A percentile compares a stretch with the other conserved stretches of the same genome.
Conservation (phyloP, 2,113 vertebrate genomes). For the Hypocryptadius cinnamomeus region DNA sequence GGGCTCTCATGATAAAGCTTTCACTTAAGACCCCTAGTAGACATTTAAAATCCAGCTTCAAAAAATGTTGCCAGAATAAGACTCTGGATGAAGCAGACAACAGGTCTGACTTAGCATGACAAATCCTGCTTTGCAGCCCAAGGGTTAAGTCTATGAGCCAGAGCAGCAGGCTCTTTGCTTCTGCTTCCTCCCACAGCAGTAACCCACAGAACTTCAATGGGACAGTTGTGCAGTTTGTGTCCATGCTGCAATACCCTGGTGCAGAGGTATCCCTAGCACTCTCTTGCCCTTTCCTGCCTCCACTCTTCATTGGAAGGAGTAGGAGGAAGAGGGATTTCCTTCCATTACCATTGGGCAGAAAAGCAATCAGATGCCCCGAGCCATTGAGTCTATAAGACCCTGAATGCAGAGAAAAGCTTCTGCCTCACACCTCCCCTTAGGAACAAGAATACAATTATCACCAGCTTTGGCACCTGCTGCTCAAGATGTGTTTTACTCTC, state of each 20-base stretch:
- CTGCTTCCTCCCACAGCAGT: background rate
- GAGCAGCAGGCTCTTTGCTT: background rate
- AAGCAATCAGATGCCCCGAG: background rate
- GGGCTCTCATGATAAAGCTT: background rate
- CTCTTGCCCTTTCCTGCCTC: background rate
- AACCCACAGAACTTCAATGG: background rate
- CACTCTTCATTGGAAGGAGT: background rate
- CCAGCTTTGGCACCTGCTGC: background rate
- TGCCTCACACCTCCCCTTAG: background rate
- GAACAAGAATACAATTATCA: background rate
- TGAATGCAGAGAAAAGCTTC: background rate
- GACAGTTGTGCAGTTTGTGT: background rate
- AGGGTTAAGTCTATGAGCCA: background rate
- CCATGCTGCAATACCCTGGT: rapidly evolving
- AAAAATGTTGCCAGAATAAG: background rate
- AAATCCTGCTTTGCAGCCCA: background rate
- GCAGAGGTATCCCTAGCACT: background rate
- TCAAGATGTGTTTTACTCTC: background rate
- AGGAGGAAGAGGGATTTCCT: background rate
- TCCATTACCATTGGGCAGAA: background rate
- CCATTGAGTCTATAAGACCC: background rate
- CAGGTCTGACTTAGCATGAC: background rate
- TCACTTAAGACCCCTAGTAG: background rate
- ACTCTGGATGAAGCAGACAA: background rate
- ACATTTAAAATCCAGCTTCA: background rate